Evolutionary conservation across 1,140 invertebrate genomes (phyloP), one percentile per base, ranked within the genome.

Genomic region (Bombus impatiens): DNA sequence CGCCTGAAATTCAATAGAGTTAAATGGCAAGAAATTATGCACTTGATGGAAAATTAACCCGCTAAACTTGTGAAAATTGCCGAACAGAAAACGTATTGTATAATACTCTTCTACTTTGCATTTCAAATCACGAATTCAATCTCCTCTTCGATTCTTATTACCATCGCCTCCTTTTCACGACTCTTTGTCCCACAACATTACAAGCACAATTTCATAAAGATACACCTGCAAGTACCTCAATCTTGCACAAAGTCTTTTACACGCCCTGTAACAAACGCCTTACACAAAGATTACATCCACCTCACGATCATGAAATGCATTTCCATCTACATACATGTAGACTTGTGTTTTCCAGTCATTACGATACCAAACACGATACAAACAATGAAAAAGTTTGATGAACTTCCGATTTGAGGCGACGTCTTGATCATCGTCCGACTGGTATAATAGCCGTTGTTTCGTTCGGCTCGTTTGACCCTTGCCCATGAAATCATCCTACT

Each of bases 401-500:
- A 80, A 85, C 83, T 80, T 85, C 78, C 83, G 76, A 89, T 82
- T 40, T 65, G 68, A 44, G 35, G 57, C 79, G 62, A 86, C 70
- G 88, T 89, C 87, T 78, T 65, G 85, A 89, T 89, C 74, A 81
- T 44, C 37, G 57, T 3, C 37, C 4, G 12, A 18, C 3, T n/a
- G 28, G 47, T 22, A 32, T 47, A 76, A 67, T 75, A 98, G 98
- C 91, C 97, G 97, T 79, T 94, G 44, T 75, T 76, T 62, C 84
- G 87, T 90, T 88, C 82, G 89, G 83, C 71, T 82, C 86, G 57
- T 80, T 84, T 86, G 89, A 90, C 89, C 89, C 77, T 71, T 90
- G 86, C 57, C 89, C 91, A 86, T 89, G 90, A 92, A 93, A 93
- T 93, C 91, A 91, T 93, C 89, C 84, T 88, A 90, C 88, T 92